Base-by-base conservation (phyloP, 2,113 vertebrate genomes). In the Actinemys pallida region DNA sequence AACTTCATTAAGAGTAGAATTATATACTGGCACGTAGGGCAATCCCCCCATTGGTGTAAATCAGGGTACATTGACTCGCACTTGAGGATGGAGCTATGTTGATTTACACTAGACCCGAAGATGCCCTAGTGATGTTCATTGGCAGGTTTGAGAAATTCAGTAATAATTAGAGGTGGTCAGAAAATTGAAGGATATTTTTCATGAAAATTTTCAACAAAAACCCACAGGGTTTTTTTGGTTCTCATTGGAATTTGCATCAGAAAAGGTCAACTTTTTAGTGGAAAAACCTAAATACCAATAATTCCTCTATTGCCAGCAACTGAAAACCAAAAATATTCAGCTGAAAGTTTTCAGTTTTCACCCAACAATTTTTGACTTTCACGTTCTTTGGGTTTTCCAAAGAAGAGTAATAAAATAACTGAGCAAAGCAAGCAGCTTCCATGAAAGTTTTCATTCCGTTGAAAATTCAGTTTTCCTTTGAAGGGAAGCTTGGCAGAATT, bases 21-120 rank as follows among this genome's bases (percentile, higher is more conserved):
- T 6, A 20, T 49, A 27, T 3, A 19, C 19, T 78, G n/a, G 17
- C 42, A 8, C 1, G 1, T 10, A 22, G 19, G 9, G n/a, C 39
- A 78, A 54, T 29, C 65, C 1, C 3, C 54, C 10, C 7, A 53
- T 8, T 11, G 31, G 8, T 31, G 59, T 20, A 62, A 76, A 10
- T 4, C 49, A 25, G 13, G n/a, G 5, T 4, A 39, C 90, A 31
- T 25, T 1, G 3, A 14, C 29, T 25, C 22, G 52, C 29, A 4
- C 35, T 81, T 25, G 47, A 25, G 35, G 54, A 25, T 84, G 81
- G 19, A 53, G 52, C 10, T 14, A 31, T 1, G 19, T n/a, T 72
- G n/a, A 72, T 72, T 72, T 39, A 72, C 65, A 8, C 35, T 39
- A 22, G 16, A 10, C 35, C 8, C 5, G 7, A 39, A 10, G 5